Conservation (phyloP, 1,140 invertebrate genomes). For the Diachasmimorpha longicaudata region DNA sequence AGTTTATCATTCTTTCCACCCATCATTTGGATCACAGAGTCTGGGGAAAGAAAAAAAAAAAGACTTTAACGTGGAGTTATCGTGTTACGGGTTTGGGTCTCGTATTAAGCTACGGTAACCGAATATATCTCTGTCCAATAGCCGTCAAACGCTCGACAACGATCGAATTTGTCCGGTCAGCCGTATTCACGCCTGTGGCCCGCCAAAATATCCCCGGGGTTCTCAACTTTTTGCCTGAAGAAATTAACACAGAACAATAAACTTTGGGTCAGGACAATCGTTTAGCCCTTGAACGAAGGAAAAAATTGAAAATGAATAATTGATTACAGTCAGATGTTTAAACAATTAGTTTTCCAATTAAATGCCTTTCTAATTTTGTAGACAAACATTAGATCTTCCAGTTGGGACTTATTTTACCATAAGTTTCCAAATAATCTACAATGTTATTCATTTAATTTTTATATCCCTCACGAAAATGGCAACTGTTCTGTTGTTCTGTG, state of each 20-base stretch:
- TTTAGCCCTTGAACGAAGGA: no score
- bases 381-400: no score
- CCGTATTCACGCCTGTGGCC: slow-evolving; percentile 28
- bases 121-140: slow-evolving; percentile 54
- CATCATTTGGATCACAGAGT: neutral
- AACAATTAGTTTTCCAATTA: no score
- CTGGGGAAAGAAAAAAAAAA: slow-evolving; percentile 28
- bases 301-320: no score
- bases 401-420: no score
- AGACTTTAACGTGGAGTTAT: slow-evolving; percentile 46
- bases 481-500: neutral
- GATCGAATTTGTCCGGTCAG: slow-evolving; percentile 52
- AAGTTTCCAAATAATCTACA: no score
- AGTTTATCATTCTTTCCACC: neutral
- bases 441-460: no score
- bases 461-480: no score
- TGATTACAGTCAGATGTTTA: no score
- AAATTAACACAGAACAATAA: neutral
- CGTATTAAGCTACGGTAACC: slow-evolving; percentile 52
- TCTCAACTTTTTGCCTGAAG: slow-evolving; percentile 13
- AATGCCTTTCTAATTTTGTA: no score
- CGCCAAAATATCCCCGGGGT: slow-evolving; percentile 37
- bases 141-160: slow-evolving; percentile 52
- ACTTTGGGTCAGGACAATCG: no score
- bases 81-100: slow-evolving; percentile 49